phyloP scores from a whole-genome alignment of 1,140 invertebrate species.

The Hyles euphorbiae region DNA sequence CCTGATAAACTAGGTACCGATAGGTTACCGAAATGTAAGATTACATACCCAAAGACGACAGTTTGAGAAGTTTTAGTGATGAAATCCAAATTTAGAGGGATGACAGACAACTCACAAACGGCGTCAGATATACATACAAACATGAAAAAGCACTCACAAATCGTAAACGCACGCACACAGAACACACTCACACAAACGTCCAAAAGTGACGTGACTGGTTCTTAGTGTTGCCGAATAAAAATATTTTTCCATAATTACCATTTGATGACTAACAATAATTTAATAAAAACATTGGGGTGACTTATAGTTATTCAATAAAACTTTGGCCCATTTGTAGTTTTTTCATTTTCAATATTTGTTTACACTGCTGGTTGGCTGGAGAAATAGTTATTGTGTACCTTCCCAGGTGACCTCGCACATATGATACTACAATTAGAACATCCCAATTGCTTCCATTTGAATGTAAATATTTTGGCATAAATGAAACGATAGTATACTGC shows the following conservation, averaged over 20 bases:
- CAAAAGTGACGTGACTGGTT: slow-evolving; percentile 55
- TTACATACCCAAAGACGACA: slow-evolving; percentile 63
- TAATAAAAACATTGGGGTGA: too few relatives aligned
- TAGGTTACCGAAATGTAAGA: slow-evolving; percentile 18
- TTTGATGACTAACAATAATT: too few relatives aligned
- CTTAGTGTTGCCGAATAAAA: slow-evolving; percentile 31
- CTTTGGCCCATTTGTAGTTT: too few relatives aligned
- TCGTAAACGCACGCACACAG: slow-evolving; percentile 45
- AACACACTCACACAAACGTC: slow-evolving; percentile 54
- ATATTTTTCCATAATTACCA: not conserved
- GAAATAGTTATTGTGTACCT: too few relatives aligned
- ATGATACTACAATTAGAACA: too few relatives aligned
- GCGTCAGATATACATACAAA: slow-evolving; percentile 71
- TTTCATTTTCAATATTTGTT: too few relatives aligned
- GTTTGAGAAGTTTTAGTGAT: slow-evolving; percentile 70
- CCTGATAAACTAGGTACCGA: slow-evolving; percentile 9
- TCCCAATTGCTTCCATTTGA: too few relatives aligned
- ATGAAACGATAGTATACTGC: too few relatives aligned
- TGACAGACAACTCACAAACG: slow-evolving; percentile 62
- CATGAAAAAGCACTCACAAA: slow-evolving; percentile 50
- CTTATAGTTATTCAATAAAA: too few relatives aligned
- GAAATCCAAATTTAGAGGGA: slow-evolving; percentile 67
- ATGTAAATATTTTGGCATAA: too few relatives aligned
- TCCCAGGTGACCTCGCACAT: too few relatives aligned
- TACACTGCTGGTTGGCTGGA: too few relatives aligned